These are phyloP conservation scores for Galaxias olidus DNA, from an alignment of 2,797 vertebrate species.

Conservation along the genomic window DNA sequence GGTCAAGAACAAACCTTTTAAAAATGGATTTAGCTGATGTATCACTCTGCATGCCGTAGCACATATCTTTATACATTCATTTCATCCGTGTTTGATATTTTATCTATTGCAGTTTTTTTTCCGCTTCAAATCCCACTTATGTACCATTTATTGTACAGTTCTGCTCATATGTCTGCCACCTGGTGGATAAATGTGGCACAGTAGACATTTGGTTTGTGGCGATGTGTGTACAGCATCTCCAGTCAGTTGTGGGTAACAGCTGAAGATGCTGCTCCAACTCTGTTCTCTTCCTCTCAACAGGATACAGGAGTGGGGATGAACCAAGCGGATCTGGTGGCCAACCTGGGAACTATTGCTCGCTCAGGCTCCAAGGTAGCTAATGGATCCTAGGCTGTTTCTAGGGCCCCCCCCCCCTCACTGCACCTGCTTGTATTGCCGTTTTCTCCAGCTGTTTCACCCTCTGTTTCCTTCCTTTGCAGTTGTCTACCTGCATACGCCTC, in stretches of 20 bases:
- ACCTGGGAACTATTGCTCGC: conserved; percentile 92
- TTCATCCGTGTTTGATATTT: too few relatives aligned
- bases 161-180: conserved; percentile 34
- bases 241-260: background rate
- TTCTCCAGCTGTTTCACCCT: background rate
- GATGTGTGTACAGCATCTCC: background rate
- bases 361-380: conserved; percentile 93
- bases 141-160: background rate
- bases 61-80: too few relatives aligned
- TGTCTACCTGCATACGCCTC: background rate
- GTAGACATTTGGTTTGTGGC: background rate
- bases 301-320: conserved; percentile 97
- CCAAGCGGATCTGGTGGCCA: conserved; percentile 87
- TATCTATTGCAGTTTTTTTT: too few relatives aligned
- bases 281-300: conserved; percentile 63
- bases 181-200: conserved; percentile 43
- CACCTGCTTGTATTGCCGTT: background rate
- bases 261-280: background rate
- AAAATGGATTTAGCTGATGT: too few relatives aligned
- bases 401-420: too few relatives aligned
- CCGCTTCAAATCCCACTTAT: too few relatives aligned
- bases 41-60: too few relatives aligned
- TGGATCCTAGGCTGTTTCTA: background rate
- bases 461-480: background rate
- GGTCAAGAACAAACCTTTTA: too few relatives aligned